phyloP scores from a whole-genome alignment of 2,888 invertebrate genomes.

The Drosophila cognata region DNA sequence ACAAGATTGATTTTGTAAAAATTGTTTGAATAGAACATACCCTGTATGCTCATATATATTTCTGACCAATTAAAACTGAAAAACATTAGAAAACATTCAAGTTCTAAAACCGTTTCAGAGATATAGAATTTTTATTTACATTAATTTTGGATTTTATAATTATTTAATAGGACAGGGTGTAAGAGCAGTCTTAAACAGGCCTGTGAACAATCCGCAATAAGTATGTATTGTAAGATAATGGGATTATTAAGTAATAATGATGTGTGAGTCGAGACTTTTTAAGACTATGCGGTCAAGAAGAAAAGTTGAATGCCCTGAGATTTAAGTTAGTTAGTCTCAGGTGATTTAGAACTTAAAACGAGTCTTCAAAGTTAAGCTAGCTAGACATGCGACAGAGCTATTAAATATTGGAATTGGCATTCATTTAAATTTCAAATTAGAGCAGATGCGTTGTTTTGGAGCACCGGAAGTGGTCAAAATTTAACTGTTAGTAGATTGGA shows the following conservation, averaged over 20 bases:
- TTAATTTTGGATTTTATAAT: background rate
- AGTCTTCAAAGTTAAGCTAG: conserved; percentile 30
- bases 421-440: conserved; percentile 67
- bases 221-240: conserved; percentile 42
- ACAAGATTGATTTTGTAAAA: background rate
- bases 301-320: conserved; percentile 73
- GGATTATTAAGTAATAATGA: conserved; percentile 28
- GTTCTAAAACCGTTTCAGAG: background rate
- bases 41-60: background rate
- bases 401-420: conserved; percentile 18
- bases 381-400: conserved; percentile 10
- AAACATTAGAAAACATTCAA: background rate
- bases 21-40: background rate
- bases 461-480: conserved; percentile 61
- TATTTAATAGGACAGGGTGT: conserved; percentile 2
- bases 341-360: conserved; percentile 65
- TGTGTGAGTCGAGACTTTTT: background rate
- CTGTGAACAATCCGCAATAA: conserved; percentile 39
- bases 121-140: background rate
- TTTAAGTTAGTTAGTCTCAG: conserved; percentile 40
- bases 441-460: conserved; percentile 22
- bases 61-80: background rate
- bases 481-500: conserved; percentile 8
- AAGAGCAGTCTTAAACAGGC: conserved; percentile 28
- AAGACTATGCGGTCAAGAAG: conserved; percentile 28